Percentiles rank a stretch among this genome's conserved stretches.
Conservation (phyloP, 2,888 invertebrate species). For the Tipula lateralis region DNA sequence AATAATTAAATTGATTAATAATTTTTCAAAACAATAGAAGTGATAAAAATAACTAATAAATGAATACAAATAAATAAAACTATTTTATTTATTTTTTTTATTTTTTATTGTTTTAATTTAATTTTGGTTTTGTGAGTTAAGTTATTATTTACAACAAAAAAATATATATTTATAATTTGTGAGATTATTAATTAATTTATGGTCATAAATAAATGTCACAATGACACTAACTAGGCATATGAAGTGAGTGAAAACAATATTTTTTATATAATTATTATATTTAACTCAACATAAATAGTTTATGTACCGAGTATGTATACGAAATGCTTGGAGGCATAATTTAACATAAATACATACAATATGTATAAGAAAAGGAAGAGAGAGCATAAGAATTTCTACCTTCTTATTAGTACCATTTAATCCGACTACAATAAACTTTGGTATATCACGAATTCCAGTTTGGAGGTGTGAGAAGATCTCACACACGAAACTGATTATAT, state of each 20-base stretch:
- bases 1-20: neutral
- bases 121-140: neutral
- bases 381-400: neutral
- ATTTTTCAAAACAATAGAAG: neutral
- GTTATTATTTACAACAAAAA: neutral
- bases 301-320: neutral
- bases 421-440: neutral
- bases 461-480: neutral
- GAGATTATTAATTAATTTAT: neutral
- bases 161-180: neutral
- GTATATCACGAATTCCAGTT: neutral
- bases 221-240: constrained; percentile 50
- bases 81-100: neutral
- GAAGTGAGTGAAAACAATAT: constrained; percentile 47
- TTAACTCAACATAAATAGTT: neutral
- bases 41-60: neutral
- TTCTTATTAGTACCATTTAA: neutral
- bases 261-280: constrained; percentile 13
- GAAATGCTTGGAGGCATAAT: neutral
- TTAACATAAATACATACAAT: too few relatives aligned
- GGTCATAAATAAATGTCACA: constrained; percentile 38
- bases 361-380: neutral
- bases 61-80: neutral
- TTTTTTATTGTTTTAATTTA: neutral
- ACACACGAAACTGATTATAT: too few relatives aligned